Conservation (phyloP, 2,888 invertebrate genomes). For the Heteropelma amictum region DNA sequence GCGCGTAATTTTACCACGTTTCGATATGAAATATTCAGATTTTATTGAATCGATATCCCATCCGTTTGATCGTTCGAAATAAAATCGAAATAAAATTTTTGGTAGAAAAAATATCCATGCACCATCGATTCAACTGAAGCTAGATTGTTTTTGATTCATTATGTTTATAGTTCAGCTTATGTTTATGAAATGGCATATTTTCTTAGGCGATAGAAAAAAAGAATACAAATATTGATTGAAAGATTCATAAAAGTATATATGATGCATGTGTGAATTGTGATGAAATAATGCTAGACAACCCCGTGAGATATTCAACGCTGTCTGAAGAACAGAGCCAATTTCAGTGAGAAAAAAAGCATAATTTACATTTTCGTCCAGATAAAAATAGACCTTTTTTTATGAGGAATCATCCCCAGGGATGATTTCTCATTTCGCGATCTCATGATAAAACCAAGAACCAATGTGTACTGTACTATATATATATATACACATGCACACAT, state of each 20-base stretch:
- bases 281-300: no score
- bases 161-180: no score
- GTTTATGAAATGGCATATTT: no score
- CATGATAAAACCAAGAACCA: not conserved
- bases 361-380: not conserved
- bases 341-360: not conserved
- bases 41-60: not conserved
- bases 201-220: not conserved
- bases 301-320: not conserved
- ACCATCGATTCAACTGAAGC: not conserved
- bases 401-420: constrained; percentile 2
- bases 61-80: not conserved
- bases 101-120: not conserved
- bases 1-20: no score
- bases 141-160: no score
- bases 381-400: not conserved
- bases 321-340: not conserved
- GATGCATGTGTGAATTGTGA: no score
- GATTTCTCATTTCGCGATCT: constrained; percentile 25
- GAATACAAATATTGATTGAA: no score
- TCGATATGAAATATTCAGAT: no score
- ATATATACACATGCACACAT: not conserved
- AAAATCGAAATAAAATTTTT: not conserved
- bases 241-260: no score
- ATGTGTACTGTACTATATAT: no score